Evolutionary conservation across 2,888 invertebrate species (phyloP).

Genomic region (Onthophagus sagittarius): DNA sequence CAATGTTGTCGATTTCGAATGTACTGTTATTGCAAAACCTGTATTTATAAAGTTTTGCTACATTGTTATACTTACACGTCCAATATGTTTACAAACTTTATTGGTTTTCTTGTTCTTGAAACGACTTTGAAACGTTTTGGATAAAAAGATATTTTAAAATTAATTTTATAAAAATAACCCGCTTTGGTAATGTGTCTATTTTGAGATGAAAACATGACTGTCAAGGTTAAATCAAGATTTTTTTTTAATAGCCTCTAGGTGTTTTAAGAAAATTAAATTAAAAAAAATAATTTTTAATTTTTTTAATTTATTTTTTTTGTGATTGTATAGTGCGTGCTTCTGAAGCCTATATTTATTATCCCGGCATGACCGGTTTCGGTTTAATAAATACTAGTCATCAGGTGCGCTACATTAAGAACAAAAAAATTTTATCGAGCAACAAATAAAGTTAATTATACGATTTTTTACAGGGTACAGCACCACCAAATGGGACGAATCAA

Average conservation of each 20-base stretch:
- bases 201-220: not conserved
- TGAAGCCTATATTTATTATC: constrained; percentile 16
- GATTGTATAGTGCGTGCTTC: not conserved
- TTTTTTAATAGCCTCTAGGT: not conserved
- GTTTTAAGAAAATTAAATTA: too few relatives aligned
- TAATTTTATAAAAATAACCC: not conserved
- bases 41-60: too few relatives aligned
- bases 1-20: too few relatives aligned
- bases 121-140: too few relatives aligned
- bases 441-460: not conserved
- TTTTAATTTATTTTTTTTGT: not conserved
- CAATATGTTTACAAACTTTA: too few relatives aligned
- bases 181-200: not conserved
- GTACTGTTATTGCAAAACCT: too few relatives aligned
- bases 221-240: not conserved
- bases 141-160: not conserved
- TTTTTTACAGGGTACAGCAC: constrained; percentile 61
- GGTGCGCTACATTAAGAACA: not conserved
- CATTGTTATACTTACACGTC: too few relatives aligned
- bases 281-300: not conserved
- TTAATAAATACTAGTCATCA: too few relatives aligned
- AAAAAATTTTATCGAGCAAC: not conserved
- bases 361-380: too few relatives aligned
- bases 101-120: too few relatives aligned
- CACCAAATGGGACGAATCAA: constrained; percentile 65